Conservation (phyloP, 2,888 invertebrate genomes). For the Acleris sparsana region DNA sequence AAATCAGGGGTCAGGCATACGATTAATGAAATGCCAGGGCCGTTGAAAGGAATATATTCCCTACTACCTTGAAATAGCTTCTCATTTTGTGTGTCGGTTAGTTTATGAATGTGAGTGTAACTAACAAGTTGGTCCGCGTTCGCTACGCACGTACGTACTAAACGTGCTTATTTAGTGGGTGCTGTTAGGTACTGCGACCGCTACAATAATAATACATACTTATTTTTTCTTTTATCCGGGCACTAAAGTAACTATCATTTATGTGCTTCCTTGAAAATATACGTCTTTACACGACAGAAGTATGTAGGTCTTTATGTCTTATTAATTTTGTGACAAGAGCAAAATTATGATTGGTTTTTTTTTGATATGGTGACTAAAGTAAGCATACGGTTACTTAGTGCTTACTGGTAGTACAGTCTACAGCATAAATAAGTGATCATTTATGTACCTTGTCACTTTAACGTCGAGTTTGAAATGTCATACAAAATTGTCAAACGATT, state of each 20-base stretch:
- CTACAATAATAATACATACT: background rate
- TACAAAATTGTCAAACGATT: too few relatives aligned
- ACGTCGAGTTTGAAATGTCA: too few relatives aligned
- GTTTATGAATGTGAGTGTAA: constrained; percentile 18
- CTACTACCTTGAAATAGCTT: background rate
- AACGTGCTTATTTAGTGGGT: constrained; percentile 1
- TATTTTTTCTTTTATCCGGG: background rate
- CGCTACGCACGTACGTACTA: background rate
- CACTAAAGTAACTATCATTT: background rate
- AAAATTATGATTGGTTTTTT: too few relatives aligned
- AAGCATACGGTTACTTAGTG: too few relatives aligned
- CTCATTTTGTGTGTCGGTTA: constrained; percentile 2
- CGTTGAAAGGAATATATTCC: constrained; percentile 6
- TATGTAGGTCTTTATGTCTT: too few relatives aligned
- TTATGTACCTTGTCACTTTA: too few relatives aligned
- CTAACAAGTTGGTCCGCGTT: constrained; percentile 22
- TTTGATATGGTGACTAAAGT: too few relatives aligned
- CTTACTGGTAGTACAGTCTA: too few relatives aligned
- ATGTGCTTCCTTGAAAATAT: too few relatives aligned
- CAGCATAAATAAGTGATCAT: too few relatives aligned
- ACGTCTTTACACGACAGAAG: too few relatives aligned
- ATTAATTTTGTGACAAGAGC: too few relatives aligned
- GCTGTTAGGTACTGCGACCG: background rate
- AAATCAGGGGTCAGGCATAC: constrained; percentile 52
- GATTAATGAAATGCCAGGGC: constrained; percentile 31